Evolutionary conservation across 2,888 invertebrate genomes (phyloP), one percentile per base, ranked within the genome.

Genomic region (Drosophila eohydei): DNA sequence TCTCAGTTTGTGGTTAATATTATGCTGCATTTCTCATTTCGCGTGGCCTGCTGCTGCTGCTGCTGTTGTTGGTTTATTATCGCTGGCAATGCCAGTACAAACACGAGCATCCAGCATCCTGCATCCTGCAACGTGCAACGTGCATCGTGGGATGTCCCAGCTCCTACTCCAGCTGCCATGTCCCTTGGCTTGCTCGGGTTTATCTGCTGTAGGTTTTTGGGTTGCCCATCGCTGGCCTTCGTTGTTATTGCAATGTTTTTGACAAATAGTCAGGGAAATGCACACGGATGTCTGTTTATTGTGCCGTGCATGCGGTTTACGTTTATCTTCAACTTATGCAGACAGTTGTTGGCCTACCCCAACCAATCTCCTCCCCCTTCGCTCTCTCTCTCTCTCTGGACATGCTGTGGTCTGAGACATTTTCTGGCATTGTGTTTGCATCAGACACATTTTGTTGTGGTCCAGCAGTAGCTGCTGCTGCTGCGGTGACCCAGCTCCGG

Each of bases 1-100:
- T 90, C 90, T 90, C 90, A 90, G 90, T 90, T 90, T 90, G 90
- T 81, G 90, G 90, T 90, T 90, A 88, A 89, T 88, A 90, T 90
- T 86, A 88, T 86, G 82, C 86, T 88, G 86, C 88, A 86, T 86
- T 88, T 86, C 86, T 86, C 86, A 86, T 86, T 86, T 86, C 86
- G 82, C 75, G 81, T 80, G 78, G 77, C 59, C 74, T 71, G 74
- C 64, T 75, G 72, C 67, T 79, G 75, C 62, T 78, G 74, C 67
- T 82, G 78, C 71, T 75, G 74, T 76, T 88, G 73, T 75, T 80
- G 83, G 87, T 81, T 88, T 88, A 86, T 88, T 86, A 86, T 86
- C 86, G 74, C 86, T 86, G 71, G 77, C 81, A 85, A 70, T 79
- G 77, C 72, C 85, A 81, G 70, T 68, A 68, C 83, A 80, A 88